Evolutionary conservation across 2,113 vertebrate genomes (phyloP), one percentile per base, ranked within the genome.

Genomic region (Sinosuthora webbiana): DNA sequence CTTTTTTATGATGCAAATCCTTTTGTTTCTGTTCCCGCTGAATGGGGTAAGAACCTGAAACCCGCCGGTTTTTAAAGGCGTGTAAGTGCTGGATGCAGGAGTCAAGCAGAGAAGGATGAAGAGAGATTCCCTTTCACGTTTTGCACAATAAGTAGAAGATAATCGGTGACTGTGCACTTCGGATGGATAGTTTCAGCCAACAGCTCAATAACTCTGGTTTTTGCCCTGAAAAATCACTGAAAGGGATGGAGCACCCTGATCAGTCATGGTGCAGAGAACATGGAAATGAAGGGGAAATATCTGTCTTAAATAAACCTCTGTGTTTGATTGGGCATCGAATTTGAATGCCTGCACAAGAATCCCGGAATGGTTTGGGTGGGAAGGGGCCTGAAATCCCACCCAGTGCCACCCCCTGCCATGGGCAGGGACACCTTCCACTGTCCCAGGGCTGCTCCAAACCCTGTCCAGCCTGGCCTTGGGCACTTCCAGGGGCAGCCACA

Each of bases 381-480:
- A 27, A 69, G 9, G 35, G 27, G 13, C 6, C 44, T 21, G 5
- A 15, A 52, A 50, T 4, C 17, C 4, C 83, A 21, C 2, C 35
- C 21, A 7, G 7, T 25, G 0, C 37, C 71, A 65, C 16, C 52
- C 30, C 14, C 24, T 30, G 35, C 60, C 42, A 3, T 28, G 52
- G 76, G 35, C 82, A 50, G 35, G 71, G 52, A 35, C 62, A 50
- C 4, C 12, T 85, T 0, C 52, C 62, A 31, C 16, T 9, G 1
- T 7, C 35, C 60, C 83, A 67, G 70, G 70, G 35, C 0, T 28
- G 50, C 23, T 64, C 81, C 49, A 2, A 53, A 1, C 27, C 22
- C 22, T 0, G 0, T 8, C 60, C 82, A 65, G 0, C 60, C 70
- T 24, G 83, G 20, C 31, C 62, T 42, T 42, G 83, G 53, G 0